phyloP scores from a whole-genome alignment of 2,888 invertebrate species.

The Silvanus unidentatus region DNA sequence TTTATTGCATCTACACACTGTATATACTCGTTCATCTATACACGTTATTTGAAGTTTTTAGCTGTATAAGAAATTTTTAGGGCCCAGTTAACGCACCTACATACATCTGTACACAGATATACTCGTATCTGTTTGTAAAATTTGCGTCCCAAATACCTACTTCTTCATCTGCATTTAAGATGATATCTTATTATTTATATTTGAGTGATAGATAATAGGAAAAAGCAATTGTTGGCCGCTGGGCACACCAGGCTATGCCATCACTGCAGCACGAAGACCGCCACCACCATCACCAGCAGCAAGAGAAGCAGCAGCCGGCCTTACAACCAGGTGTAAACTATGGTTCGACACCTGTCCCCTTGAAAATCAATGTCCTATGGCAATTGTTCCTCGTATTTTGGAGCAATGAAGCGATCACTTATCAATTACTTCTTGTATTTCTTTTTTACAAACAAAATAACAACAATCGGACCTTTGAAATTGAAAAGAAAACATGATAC shows the following conservation, averaged over 20 bases:
- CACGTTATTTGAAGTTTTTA: no score
- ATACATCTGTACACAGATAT: no score
- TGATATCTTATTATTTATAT: neutral
- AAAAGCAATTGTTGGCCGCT: neutral
- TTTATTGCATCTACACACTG: no score
- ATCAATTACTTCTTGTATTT: neutral
- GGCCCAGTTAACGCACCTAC: no score
- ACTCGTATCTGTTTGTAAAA: no score
- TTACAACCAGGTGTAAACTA: slow-evolving; percentile 42
- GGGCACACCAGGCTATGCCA: neutral
- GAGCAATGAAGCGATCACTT: slow-evolving; percentile 29
- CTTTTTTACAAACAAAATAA: no score
- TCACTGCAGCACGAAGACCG: neutral
- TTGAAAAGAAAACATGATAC: no score
- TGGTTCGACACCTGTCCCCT: slow-evolving; percentile 42
- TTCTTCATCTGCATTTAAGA: neutral
- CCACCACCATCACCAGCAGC: neutral
- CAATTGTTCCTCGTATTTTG: slow-evolving; percentile 39
- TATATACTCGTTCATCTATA: no score
- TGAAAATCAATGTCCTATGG: slow-evolving; percentile 45
- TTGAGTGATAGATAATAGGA: slow-evolving; percentile 1
- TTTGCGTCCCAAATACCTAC: no score
- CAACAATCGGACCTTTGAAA: no score
- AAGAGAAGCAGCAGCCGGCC: slow-evolving; percentile 35
- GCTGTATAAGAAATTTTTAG: no score